A percentile compares a stretch with the other conserved stretches of the same genome.
Evolutionary conservation across 53 echinoderm and acorn worm genomes (phyloP).

Genomic region (Apostichopus leukothele): DNA sequence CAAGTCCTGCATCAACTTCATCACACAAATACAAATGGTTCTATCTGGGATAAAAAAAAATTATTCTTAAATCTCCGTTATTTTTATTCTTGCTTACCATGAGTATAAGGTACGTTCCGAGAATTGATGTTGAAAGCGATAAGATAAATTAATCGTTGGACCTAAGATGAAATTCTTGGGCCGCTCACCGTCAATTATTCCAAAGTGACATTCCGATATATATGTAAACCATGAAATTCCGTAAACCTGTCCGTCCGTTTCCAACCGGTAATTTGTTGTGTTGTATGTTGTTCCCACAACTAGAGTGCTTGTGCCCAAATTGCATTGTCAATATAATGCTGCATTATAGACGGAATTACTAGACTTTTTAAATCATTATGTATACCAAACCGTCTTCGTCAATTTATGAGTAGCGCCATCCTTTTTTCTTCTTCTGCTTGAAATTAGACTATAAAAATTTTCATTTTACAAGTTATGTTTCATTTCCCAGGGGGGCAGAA

Average conservation of each 20-base stretch:
- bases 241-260: neutral
- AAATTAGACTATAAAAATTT: neutral
- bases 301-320: neutral
- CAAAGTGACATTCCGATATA: neutral
- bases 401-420: neutral
- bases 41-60: too few species aligned
- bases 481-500: too few species aligned
- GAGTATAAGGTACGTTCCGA: neutral
- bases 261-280: neutral
- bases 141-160: neutral
- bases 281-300: neutral
- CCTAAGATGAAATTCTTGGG: neutral
- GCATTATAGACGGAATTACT: neutral
- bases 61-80: too few species aligned
- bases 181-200: neutral
- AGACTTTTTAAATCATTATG: neutral
- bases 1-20: neutral
- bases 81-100: too few species aligned
- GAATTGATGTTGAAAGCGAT: neutral
- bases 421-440: neutral
- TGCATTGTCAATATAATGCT: neutral
- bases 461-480: too few species aligned
- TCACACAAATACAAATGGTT: neutral
- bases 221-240: neutral
- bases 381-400: neutral